Conservation (phyloP, 1,140 invertebrate species). For the Berghia stephanieae region DNA sequence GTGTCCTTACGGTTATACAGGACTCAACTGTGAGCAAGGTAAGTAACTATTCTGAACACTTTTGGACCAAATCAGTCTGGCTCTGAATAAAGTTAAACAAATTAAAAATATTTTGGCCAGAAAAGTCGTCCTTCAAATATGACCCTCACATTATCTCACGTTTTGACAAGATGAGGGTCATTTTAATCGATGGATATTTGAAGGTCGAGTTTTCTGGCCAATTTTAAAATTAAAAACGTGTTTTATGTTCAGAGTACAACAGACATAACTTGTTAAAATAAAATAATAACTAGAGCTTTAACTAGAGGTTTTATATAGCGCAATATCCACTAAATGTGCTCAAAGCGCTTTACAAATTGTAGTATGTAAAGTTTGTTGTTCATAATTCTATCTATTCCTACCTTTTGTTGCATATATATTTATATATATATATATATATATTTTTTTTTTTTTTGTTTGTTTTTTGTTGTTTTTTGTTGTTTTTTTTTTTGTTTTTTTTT, state of each 20-base stretch:
- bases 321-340: no score
- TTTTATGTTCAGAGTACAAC: no score
- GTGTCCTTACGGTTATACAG: slow-evolving; percentile 86
- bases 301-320: no score
- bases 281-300: no score
- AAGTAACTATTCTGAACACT: slow-evolving; percentile 38
- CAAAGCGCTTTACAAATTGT: no score
- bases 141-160: not conserved
- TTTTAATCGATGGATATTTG: not conserved
- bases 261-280: no score
- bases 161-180: not conserved
- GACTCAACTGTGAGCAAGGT: slow-evolving; percentile 83
- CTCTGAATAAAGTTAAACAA: no score
- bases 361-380: no score
- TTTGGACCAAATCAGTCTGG: not conserved
- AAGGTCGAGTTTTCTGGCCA: not conserved
- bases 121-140: not conserved
- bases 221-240: not conserved
- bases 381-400: no score
- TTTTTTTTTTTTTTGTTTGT: no score
- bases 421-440: slow-evolving; percentile 22
- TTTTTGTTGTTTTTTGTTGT: no score
- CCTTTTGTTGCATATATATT: not conserved
- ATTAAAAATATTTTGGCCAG: not conserved
- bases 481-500: no score